Base-by-base conservation (phyloP, 1,140 invertebrate species). In the Agrilus planipennis region DNA sequence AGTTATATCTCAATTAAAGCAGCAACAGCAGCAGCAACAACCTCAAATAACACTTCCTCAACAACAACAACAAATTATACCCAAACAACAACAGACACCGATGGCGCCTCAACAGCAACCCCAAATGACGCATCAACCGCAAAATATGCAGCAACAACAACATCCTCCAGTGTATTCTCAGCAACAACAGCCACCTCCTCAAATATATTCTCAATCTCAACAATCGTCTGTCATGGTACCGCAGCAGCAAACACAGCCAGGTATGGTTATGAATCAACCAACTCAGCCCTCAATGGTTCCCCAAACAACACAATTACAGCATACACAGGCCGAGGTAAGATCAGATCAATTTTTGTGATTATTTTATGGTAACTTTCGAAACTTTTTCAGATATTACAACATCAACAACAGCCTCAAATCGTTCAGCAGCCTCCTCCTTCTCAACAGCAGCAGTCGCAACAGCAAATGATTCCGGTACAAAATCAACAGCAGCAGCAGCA, bases 31-130 rank as follows among this genome's bases (percentile, higher is more conserved):
- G 4, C 6, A 14, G 12, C 34, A 20, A 10, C 34, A 36, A 36
- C 34, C 21, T 22, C 40, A 62, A 65, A 12, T 62, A 63, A 47
- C 60, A 60, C 21, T 60, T 58, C 1, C 58, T 61, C 1, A 62
- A 62, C 4, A 65, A 60, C 14, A 15, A 15, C 14, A 4, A 19
- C 14, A 37, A 12, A 7, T 19, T 19, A 6, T 22, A 22, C 35
- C 16, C 15, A 4, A 10, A 10, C 20, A 14, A 11, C 22, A 19
- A 11, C 14, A 18, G 10, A 11, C 28, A 19, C 31, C 12, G 15
- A 14, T 34, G 10, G 20, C 12, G 10, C 30, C 14, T 11, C 39
- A 41, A 30, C 38, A 39, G 16, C 40, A 30, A 14, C 25, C 31
- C 23, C 22, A 28, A 7, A 23, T 30, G 7, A 39, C 15, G 34